These are phyloP conservation scores for Salvelinus alpinus DNA, from an alignment of 2,113 vertebrate genomes.

Conservation along the genomic window DNA sequence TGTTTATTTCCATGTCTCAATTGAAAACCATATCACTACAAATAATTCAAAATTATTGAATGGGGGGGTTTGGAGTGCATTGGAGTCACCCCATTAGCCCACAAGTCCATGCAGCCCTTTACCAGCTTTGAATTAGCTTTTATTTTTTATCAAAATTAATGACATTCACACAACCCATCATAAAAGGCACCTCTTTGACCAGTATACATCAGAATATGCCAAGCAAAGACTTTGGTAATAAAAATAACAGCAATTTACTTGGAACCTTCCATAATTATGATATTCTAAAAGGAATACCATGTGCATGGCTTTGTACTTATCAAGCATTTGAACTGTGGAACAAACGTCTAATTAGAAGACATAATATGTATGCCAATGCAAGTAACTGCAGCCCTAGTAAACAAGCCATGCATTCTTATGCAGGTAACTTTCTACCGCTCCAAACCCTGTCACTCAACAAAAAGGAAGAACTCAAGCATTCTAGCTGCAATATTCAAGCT, in stretches of 20 bases:
- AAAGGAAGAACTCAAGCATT: not conserved
- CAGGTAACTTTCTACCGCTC: not conserved
- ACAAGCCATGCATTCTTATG: not conserved
- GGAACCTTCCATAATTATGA: not conserved
- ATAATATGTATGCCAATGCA: not conserved
- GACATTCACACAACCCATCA: not conserved
- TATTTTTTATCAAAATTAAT: not conserved
- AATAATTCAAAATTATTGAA: conserved; percentile 13
- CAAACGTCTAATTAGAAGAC: not conserved
- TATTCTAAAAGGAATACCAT: not conserved
- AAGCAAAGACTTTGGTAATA: not conserved
- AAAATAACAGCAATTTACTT: not conserved
- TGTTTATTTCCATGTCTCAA: conserved; percentile 13
- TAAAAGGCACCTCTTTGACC: too few species aligned
- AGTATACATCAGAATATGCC: not conserved
- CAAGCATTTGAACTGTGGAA: not conserved
- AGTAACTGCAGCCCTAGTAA: not conserved
- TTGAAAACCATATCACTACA: conserved; percentile 16
- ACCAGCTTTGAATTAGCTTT: not conserved
- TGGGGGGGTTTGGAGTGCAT: not conserved
- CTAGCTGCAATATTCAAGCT: not conserved
- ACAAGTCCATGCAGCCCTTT: not conserved
- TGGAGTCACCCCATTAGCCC: too few species aligned
- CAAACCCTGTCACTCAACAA: not conserved
- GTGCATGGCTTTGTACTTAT: not conserved